phyloP scores from a whole-genome alignment of 2,797 vertebrate species.

The Lates japonicus region DNA sequence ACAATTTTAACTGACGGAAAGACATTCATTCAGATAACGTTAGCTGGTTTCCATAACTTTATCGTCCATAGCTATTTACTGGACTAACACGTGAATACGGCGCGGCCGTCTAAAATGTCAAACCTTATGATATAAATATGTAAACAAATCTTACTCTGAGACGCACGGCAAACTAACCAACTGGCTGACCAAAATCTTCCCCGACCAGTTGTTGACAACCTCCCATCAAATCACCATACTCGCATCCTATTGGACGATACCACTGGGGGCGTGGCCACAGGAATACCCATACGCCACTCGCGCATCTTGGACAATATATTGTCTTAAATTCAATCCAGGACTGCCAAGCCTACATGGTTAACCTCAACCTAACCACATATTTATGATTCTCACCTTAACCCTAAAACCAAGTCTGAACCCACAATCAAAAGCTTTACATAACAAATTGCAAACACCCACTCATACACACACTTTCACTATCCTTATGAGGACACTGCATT shows the following conservation, averaged over 20 bases:
- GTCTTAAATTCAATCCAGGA: neutral
- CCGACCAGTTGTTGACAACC: slow-evolving; percentile 74
- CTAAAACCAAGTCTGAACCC: neutral
- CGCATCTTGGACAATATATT: neutral
- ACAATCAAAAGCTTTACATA: neutral
- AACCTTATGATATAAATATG: neutral
- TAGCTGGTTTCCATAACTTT: slow-evolving; percentile 48
- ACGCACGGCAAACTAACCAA: neutral
- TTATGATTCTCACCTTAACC: neutral
- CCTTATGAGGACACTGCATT: neutral
- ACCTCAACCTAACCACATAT: neutral
- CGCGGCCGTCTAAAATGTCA: fast-evolving
- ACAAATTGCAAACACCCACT: neutral
- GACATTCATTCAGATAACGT: slow-evolving; percentile 46
- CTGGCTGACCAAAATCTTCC: slow-evolving; percentile 29
- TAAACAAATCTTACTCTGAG: neutral
- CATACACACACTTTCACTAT: too few relatives aligned
- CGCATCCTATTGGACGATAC: slow-evolving; percentile 65
- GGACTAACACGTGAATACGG: neutral
- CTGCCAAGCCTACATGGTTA: neutral
- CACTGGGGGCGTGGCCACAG: slow-evolving; percentile 6
- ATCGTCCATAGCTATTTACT: slow-evolving; percentile 25
- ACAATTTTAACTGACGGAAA: slow-evolving; percentile 49
- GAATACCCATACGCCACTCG: neutral
- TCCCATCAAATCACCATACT: slow-evolving; percentile 44